Base-by-base conservation (phyloP, 2,113 vertebrate genomes). In the Pedionomus torquatus region DNA sequence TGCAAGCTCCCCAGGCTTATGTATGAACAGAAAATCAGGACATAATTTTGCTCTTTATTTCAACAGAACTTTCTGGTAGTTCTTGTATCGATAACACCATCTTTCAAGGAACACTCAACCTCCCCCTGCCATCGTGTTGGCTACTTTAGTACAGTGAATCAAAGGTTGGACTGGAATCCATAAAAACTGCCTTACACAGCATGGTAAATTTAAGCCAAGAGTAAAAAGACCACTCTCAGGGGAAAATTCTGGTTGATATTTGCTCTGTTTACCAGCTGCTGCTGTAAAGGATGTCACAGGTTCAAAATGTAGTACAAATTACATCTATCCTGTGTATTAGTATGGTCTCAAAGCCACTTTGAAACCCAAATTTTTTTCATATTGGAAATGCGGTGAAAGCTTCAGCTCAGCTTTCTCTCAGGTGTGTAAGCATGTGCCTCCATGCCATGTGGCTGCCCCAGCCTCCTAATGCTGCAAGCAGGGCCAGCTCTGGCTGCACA, bases 401-500 rank as follows among this genome's bases (percentile, higher is more conserved):
- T 70, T 28, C 20, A 60, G 30, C n/a, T 88, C 33, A 18, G 9
- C 23, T 43, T 33, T 43, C 31, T 51, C 26, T n/a, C 28, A 17
- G 13, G 18, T 21, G 6, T 55, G 17, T 33, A 55, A 49, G 19
- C 21, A 11, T 0, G 0, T 43, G 5, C 10, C 18, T 43, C 44
- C 37, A 7, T 6, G 24, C 43, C 21, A 23, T 15, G 17, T 55
- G 48, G 23, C 4, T n/a, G 33, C 24, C 23, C 71, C 57, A 46
- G 28, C 57, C 16, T 2, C 26, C 11, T 10, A 9, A 25, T 7
- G 2, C 7, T 58, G 23, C 28, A 24, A 41, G 25, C 25, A 49
- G 21, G 31, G 33, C 54, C 69, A 43, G 2, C 31, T 20, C 24
- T 21, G 20, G 46, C 18, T n/a, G 18, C 41, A 12, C 3, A 13